These are phyloP conservation scores for Gopherus flavomarginatus DNA, from an alignment of 2,113 vertebrate species.

Conservation along the genomic window DNA sequence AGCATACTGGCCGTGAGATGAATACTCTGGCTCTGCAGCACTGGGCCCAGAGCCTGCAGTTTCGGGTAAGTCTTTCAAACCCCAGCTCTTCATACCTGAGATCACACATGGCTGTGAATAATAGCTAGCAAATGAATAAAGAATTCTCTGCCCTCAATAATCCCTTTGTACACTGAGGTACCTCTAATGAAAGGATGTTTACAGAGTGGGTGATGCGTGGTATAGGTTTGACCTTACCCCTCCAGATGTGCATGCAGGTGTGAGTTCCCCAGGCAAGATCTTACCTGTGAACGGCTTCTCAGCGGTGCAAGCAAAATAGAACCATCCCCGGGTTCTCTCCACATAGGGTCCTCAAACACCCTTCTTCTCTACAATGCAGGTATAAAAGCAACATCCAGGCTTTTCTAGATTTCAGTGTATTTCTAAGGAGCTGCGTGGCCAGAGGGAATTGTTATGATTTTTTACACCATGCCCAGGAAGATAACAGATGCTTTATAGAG, in stretches of 20 bases:
- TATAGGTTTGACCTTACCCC: neutral
- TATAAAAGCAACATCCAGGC: neutral
- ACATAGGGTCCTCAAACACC: neutral
- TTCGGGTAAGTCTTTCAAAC: slow-evolving; percentile 78
- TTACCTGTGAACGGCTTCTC: neutral
- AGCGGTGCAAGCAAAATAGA: neutral
- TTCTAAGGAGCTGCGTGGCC: neutral
- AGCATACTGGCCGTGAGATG: slow-evolving; percentile 33
- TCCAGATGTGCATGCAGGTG: neutral
- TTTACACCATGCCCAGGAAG: neutral
- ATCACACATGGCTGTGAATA: rapidly evolving
- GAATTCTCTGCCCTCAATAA: neutral
- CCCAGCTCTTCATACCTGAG: neutral
- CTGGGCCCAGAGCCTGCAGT: slow-evolving; percentile 77
- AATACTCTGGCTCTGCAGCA: slow-evolving; percentile 77
- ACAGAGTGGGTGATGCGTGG: neutral
- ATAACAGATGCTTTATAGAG: neutral
- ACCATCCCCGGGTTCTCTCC: neutral
- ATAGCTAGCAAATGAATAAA: neutral
- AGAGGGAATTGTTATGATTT: neutral
- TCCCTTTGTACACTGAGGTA: neutral
- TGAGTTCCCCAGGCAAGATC: neutral
- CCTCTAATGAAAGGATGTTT: neutral
- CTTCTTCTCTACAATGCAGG: neutral
- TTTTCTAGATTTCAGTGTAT: neutral